Base-by-base conservation (phyloP, 2,113 vertebrate species). In the Bubo bubo region DNA sequence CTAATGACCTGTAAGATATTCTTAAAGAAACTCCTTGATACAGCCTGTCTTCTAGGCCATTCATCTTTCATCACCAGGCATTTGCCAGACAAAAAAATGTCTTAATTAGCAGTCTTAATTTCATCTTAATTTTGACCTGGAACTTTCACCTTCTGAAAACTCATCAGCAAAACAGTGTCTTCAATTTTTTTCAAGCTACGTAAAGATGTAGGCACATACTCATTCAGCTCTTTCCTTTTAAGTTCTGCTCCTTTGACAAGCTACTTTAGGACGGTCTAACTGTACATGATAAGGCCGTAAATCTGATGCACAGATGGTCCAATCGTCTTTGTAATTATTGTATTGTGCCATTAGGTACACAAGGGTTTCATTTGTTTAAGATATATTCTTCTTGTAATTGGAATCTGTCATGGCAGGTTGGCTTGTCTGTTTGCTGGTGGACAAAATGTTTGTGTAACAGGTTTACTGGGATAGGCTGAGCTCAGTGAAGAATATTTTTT, bases 321-420 rank as follows among this genome's bases (percentile, higher is more conserved):
- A 87, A 59, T 90, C 8, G 59, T 87, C 91, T 97, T 91, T 90
- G 92, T 88, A 98, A 97, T 97, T 96, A 98, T 97, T 91, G 93
- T 75, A 87, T 93, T 95, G 87, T 2, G 0, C 95, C 76, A 75
- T 53, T 95, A 94, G 49, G 77, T 93, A 91, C 97, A 93, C 92
- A 84, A 80, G 93, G 95, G 95, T 86, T 98, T 97, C 71, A 97
- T 98, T 97, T 93, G 67, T 94, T 93, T 87, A 90, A 97, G 85
- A 95, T 95, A 81, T 94, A 95, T 97, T 94, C 96, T 96, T 93
- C 88, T 95, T 95, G 50, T 96, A 97, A 97, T 95, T 96, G 92
- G 92, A 97, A 96, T 90, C 93, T 97, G 85, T 73, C 87, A 32
- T 76, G 66, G 71, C 75, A 79, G 45, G 70, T 89, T 93, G 86